Percentiles rank a stretch among this genome's conserved stretches.
phyloP scores from a whole-genome alignment of 1,140 invertebrate genomes.

The Sinella curviseta region DNA sequence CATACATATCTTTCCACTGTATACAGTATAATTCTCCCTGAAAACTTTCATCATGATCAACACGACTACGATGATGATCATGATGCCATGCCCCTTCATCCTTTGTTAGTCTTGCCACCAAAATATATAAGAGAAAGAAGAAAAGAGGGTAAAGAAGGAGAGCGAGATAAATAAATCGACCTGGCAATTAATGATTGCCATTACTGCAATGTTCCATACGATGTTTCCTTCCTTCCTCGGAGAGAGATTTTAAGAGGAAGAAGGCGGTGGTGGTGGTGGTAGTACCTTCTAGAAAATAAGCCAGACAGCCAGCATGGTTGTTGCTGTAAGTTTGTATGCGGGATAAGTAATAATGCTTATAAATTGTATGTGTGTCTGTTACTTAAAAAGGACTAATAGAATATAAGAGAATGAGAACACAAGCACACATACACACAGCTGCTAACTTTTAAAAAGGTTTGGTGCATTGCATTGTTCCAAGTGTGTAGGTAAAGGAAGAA shows the following conservation, averaged over 20 bases:
- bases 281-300: not conserved
- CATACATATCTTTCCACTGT: not conserved
- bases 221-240: not conserved
- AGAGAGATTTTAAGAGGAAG: not conserved
- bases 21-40: not conserved
- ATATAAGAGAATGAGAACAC: not conserved
- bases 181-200: slow-evolving; percentile 23
- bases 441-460: not conserved
- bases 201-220: not conserved
- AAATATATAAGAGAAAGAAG: not conserved
- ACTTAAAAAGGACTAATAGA: slow-evolving; percentile 11
- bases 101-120: slow-evolving; percentile 1
- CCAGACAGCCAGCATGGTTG: not conserved
- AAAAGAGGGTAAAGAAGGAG: not conserved
- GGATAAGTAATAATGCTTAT: not conserved
- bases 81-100: not conserved
- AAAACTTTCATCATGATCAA: not conserved
- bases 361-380: slow-evolving; percentile 16
- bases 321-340: not conserved
- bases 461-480: not conserved
- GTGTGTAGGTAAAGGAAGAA: not conserved
- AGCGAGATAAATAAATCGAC: slow-evolving; percentile 23
- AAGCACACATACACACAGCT: no score
- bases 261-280: not conserved
- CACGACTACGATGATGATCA: not conserved